Base-by-base conservation (phyloP, 2,113 vertebrate species). In the Oncorhynchus clarkii region DNA sequence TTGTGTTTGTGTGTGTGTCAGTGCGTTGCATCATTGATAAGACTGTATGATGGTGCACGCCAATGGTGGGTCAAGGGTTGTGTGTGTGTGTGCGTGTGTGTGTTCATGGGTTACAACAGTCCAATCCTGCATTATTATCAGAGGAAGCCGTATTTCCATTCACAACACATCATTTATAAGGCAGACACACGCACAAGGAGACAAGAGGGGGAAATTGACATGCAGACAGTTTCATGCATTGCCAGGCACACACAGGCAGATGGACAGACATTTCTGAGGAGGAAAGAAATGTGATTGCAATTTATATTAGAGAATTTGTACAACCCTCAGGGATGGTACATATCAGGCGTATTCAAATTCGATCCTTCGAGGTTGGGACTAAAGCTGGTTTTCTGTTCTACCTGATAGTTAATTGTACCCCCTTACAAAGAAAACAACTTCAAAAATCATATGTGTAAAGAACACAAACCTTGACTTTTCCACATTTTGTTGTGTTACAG, bases 121-220 rank as follows among this genome's bases (percentile, higher is more conserved):
- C 68, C 39, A 45, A 70, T 70, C 68, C 45, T n/a, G 20, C 22
- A 68, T 70, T 45, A 49, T 70, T 39, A 49, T 39, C 29, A 48
- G n/a, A 22, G 68, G 22, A 70, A 51, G n/a, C 22, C 5, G 7
- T 8, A 13, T 70, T 49, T 49, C 45, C 68, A 70, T 49, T 70
- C 68, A 24, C 4, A 31, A 48, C 34, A 18, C 11, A 69, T 14
- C 5, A 39, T 3, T 14, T 39, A 20, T 70, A 48, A 6, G n/a
- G 45, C 27, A 70, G 45, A 24, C n/a, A 18, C 24, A 49, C 9
- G 11, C 13, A 31, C 20, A 34, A 12, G 14, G 13, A 34, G 67
- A 45, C 18, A 69, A 69, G 26, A 67, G 16, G 64, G 13, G 9
- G 24, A 27, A 26, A 66, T 14, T 27, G 26, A 67, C 13, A 65